These are phyloP conservation scores for Apis dorsata DNA, from an alignment of 1,140 invertebrate genomes.

Conservation along the genomic window DNA sequence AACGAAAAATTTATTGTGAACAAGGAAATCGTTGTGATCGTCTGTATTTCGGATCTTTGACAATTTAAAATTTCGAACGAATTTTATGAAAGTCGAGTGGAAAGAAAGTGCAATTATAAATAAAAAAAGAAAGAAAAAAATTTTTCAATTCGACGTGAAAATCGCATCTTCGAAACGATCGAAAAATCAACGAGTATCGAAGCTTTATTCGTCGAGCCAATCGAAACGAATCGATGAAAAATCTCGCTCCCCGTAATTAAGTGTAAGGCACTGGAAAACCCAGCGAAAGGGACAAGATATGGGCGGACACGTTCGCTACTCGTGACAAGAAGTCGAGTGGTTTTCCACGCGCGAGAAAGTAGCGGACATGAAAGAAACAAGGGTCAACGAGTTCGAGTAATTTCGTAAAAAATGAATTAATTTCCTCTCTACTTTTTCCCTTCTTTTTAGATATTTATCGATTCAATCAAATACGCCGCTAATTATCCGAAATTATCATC, in stretches of 20 bases:
- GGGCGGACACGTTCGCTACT: conserved; percentile 22
- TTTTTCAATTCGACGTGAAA: no score
- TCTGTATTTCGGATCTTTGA: no score
- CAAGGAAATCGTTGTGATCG: no score
- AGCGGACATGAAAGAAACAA: conserved; percentile 45
- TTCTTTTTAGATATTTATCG: not conserved
- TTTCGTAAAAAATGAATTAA: conserved; percentile 43
- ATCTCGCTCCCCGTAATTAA: conserved; percentile 73
- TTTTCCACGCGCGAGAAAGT: conserved; percentile 41
- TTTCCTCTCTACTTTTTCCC: conserved; percentile 29
- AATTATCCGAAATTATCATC: not conserved
- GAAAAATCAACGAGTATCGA: not conserved
- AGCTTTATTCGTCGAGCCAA: conserved; percentile 50
- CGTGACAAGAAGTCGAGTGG: conserved; percentile 68
- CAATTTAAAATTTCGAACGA: no score
- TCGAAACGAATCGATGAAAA: conserved; percentile 74
- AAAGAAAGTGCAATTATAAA: no score
- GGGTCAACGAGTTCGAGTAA: conserved; percentile 42
- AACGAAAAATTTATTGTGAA: no score
- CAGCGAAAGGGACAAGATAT: conserved; percentile 19
- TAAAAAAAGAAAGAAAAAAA: no score
- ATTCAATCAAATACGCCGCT: not conserved
- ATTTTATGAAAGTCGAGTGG: no score
- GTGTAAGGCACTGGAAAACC: conserved; percentile 39
- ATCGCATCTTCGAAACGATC: no score